A percentile compares a stretch with the other conserved stretches of the same genome.
These are phyloP conservation scores for Oplegnathus fasciatus DNA, from an alignment of 2,113 vertebrate species.

Conservation along the genomic window DNA sequence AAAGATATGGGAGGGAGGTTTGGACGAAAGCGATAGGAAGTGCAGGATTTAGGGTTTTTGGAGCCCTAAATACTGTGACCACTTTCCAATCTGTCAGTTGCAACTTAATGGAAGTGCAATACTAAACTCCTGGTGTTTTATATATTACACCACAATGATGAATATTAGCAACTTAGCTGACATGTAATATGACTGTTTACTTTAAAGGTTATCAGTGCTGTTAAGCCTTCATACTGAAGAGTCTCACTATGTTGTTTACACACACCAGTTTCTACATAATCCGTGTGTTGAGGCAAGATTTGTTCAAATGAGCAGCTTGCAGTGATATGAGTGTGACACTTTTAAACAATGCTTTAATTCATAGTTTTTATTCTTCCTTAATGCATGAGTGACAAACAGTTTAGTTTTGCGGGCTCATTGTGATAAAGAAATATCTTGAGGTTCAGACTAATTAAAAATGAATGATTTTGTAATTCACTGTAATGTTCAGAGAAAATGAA, in stretches of 20 bases:
- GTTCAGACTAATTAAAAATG: conserved; percentile 29
- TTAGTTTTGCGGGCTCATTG: background rate
- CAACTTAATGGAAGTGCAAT: too few species aligned
- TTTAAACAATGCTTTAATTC: conserved; percentile 8
- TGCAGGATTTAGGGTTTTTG: too few species aligned
- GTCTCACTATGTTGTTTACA: background rate
- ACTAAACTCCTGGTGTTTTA: background rate
- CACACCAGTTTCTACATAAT: background rate
- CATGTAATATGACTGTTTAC: background rate
- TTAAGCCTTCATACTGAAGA: background rate
- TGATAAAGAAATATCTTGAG: conserved; percentile 16
- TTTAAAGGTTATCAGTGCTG: background rate
- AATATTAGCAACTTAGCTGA: background rate
- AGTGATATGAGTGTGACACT: background rate
- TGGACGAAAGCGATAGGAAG: too few species aligned
- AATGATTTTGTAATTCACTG: background rate
- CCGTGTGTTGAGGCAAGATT: background rate
- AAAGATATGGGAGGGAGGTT: background rate
- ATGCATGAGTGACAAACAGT: conserved; percentile 12
- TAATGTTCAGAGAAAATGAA: conserved; percentile 1
- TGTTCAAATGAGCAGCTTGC: background rate
- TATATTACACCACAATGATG: background rate
- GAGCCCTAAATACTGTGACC: too few species aligned
- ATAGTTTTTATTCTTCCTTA: background rate
- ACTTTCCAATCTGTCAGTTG: too few species aligned